Evolutionary conservation across 1,140 invertebrate species (phyloP), one percentile per base, ranked within the genome.

Genomic region (Streblospio benedicti): DNA sequence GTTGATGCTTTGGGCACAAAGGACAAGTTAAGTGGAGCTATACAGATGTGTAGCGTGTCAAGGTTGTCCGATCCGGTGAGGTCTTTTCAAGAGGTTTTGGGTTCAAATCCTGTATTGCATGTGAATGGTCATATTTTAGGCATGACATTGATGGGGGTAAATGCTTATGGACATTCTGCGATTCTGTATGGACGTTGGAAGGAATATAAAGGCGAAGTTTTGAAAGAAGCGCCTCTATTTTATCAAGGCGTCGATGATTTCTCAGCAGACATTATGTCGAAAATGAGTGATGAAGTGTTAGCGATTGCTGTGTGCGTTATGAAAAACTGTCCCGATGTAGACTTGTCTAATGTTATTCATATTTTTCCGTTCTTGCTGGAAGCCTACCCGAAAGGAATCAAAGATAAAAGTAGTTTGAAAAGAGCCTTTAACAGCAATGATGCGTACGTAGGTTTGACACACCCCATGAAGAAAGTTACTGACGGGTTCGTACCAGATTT

Each of bases 401-500:
- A 62, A 53, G 52, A 54, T 28, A 65, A 71, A 44, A 59, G 52
- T 33, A 55, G 52, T 9, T 60, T 57, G 25, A 41, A 54, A n/a
- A 59, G n/a, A n/a, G 57, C 33, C 32, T 33, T 74, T 28, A 66
- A 55, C 20, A 71, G 70, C 14, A 72, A 67, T 52, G 64, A 62
- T 9, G 62, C 63, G 3, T 72, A 63, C 47, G 57, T 67, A 32
- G 71, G 64, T 25, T 53, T 72, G 4, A 57, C 45, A 28, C 70
- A 73, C 41, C 65, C 66, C 1, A 69, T 71, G 67, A 67, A 61
- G 35, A 66, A 68, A 31, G 47, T 20, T 6, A 63, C 64, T 1
- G 54, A 59, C 6, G 65, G 62, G 0, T 66, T 66, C 53, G 57
- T 56, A 6, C 72, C 72, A 4, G 65, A 73, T 49, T 74, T 69